Conservation (phyloP, 2,888 invertebrate genomes). For the Scaptomyza flava region DNA sequence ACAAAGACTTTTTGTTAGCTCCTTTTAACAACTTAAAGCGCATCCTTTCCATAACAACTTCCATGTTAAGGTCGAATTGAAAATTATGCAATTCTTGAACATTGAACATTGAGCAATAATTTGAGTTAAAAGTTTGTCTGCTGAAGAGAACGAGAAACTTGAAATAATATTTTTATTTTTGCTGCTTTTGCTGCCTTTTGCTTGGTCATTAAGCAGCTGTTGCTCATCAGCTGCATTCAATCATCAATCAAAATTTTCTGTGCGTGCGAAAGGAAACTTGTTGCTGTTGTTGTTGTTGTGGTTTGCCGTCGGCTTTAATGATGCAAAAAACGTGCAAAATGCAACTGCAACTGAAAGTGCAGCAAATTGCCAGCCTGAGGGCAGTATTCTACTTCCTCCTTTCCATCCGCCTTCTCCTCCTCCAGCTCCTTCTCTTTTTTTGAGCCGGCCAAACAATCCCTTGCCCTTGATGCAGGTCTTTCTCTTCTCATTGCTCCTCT, state of each 20-base stretch:
- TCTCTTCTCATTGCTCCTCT: not conserved
- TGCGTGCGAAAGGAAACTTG: conserved; percentile 68
- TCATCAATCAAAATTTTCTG: conserved; percentile 79
- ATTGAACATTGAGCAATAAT: conserved; percentile 7
- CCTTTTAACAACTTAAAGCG: too few relatives aligned
- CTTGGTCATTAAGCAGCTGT: conserved; percentile 76
- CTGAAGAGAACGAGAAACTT: conserved; percentile 27
- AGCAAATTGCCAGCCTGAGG: conserved; percentile 45
- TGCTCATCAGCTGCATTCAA: conserved; percentile 71
- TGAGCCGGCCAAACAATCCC: conserved; percentile 30
- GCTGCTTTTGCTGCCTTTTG: conserved; percentile 41
- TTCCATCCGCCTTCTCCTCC: not conserved
- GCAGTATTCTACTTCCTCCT: conserved; percentile 16
- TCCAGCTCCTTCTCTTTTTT: not conserved
- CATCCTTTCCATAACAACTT: not conserved
- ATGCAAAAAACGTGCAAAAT: conserved; percentile 29
- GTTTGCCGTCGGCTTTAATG: conserved; percentile 35
- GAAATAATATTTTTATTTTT: conserved; percentile 40
- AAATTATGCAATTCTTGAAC: conserved; percentile 9
- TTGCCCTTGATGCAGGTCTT: conserved; percentile 12
- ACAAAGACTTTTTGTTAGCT: too few relatives aligned
- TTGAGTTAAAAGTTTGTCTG: not conserved
- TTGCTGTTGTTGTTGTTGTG: conserved; percentile 13
- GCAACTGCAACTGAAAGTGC: conserved; percentile 46
- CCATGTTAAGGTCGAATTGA: not conserved